Evolutionary conservation across 2,888 invertebrate genomes (phyloP), one percentile per base, ranked within the genome.

Genomic region (Labia minor): DNA sequence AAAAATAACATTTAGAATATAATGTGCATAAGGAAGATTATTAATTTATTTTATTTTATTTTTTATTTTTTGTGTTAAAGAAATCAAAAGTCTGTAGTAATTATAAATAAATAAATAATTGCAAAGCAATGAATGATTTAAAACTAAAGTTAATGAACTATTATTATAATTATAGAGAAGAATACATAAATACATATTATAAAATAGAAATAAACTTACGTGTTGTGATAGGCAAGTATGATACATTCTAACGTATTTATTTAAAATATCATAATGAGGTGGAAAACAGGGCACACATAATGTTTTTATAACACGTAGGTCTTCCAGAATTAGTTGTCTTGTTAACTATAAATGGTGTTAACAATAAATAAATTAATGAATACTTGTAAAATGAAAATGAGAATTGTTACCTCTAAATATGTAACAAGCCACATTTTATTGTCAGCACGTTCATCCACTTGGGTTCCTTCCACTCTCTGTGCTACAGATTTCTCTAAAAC

Each of bases 391-490:
- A 33, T 26, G 49, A 49, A 16, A 49, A 66, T 16, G 1, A 37
- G 33, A 8, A 18, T 10, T 49, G 65, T 26, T 66, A 81, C 75
- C 79, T 99, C 98, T 66, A 99, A 80, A 77, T 98, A 95, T 20
- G 92, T 82, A 1, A 96, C 95, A 14, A 99, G 81, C 98, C 98
- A 99, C 80, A 95, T 86, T 78, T 96, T 96, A 77, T 95, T 92
- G 72, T 90, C 89, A 19, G 84, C 84, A 20, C 96, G 81, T 74
- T 95, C 95, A 73, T 97, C 96, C 2, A 96, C 86, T 72, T 96
- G 92, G 4, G 94, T 96, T 0, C 96, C 97, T 78, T 97, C 97
- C 66, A 98, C 90, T 67, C 94, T 84, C 68, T 89, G 88, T 0
- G 85, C 85, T 0, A 92, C 92, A 0, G 90, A 86, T 73, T 87